phyloP scores from a whole-genome alignment of 2,113 vertebrate species.

The Pygoscelis adeliae region DNA sequence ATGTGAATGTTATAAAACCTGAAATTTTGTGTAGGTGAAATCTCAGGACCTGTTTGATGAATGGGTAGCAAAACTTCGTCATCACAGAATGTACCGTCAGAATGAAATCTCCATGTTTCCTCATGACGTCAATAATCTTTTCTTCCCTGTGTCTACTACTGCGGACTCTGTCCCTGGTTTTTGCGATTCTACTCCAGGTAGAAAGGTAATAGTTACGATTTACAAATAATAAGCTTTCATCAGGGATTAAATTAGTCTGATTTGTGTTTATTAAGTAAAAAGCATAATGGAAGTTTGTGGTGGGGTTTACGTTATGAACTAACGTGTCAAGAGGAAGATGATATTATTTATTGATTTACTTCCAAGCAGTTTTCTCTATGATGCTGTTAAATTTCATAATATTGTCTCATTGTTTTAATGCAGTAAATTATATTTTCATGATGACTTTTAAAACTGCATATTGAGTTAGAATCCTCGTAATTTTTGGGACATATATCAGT shows the following conservation, averaged over 20 bases:
- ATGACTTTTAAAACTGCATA: not conserved
- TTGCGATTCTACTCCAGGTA: constrained; percentile 76
- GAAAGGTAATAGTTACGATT: constrained; percentile 80
- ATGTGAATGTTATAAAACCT: not conserved
- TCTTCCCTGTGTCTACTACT: constrained; percentile 79
- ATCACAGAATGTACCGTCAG: constrained; percentile 93
- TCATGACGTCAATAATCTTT: constrained; percentile 82
- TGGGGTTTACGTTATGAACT: not conserved
- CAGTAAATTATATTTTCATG: not conserved
- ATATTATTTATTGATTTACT: not conserved
- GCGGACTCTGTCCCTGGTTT: constrained; percentile 75
- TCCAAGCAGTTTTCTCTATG: not conserved
- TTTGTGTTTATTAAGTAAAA: not conserved
- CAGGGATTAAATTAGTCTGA: not conserved
- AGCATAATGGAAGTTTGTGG: not conserved
- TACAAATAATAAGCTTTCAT: not conserved
- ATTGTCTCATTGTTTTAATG: not conserved
- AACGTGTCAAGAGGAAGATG: not conserved
- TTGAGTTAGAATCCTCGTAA: not conserved
- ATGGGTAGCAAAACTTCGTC: constrained; percentile 93
- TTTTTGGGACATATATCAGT: not conserved
- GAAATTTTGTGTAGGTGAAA: constrained; percentile 81
- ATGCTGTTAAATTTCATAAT: not conserved
- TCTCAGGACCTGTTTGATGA: constrained; percentile 94
- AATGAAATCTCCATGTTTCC: constrained; percentile 95